Evolutionary conservation across 2,113 vertebrate species (phyloP), one percentile per base, ranked within the genome.

Genomic region (Brienomyrus longianalis): DNA sequence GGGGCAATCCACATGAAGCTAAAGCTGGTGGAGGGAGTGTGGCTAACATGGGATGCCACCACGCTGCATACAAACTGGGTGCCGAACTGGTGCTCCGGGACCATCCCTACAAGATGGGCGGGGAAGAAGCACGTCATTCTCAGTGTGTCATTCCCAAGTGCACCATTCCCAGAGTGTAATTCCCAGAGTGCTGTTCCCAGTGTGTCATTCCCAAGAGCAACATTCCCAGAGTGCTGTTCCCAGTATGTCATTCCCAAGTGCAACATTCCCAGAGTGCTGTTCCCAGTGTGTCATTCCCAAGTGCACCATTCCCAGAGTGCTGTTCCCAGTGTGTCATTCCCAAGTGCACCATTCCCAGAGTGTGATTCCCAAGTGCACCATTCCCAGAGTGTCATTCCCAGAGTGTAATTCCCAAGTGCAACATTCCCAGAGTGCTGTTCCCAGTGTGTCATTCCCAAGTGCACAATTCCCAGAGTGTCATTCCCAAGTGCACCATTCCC

Each of bases 1-100:
- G 98, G 98, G 80, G 98, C 98, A 2, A 99, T 99, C 98, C 98
- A 99, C 86, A 99, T 96, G n/a, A 99, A 99, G 91, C 97, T 99
- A 94, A 99, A 97, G 93, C 97, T 98, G 93, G 96, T 98, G 86
- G 97, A 97, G 19, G 98, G 97, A 90, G 98, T 97, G 90, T 98
- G 98, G 95, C 98, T 99, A 92, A 99, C 98, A 0, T 99, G 98
- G 27, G 98, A 99, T 0, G 98, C 98, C 43, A 99, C 98, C 92
- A 99, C 98, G 0, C 98, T 99, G 96, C 98, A 99, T 94, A 99
- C 98, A 89, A 99, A 99, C 95, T 99, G 98, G 93, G 98, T 98
- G 91, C 98, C 97, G 91, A 98, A 99, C 92, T 97, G 98, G 52
- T 97, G 97, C 92, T 99, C 98, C 39, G 98, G 97, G 96, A 99